phyloP scores from a whole-genome alignment of 2,888 invertebrate species.

The Ophion costatus region DNA sequence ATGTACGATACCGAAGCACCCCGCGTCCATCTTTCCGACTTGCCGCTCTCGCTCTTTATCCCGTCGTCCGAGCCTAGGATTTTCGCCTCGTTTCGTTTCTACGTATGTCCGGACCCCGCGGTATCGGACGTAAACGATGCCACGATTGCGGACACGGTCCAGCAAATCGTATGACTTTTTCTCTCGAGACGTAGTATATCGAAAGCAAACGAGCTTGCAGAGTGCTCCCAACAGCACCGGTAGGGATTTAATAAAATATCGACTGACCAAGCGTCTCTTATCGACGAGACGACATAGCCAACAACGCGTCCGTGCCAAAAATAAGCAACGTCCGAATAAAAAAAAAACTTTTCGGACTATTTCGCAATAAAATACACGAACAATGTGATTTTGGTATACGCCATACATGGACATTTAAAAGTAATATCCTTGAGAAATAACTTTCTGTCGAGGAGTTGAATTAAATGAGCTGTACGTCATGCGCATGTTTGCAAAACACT shows the following conservation, averaged over 20 bases:
- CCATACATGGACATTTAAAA: background rate
- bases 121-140: constrained; percentile 78
- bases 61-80: constrained; percentile 45
- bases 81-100: constrained; percentile 63
- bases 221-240: constrained; percentile 31
- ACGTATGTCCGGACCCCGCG: constrained; percentile 57
- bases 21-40: constrained; percentile 61
- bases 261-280: constrained; percentile 39
- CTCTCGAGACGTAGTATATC: constrained; percentile 68
- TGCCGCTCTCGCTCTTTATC: constrained; percentile 42
- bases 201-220: constrained; percentile 57
- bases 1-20: constrained; percentile 40
- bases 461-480: too few relatives aligned
- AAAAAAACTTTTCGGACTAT: background rate
- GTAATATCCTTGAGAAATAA: background rate
- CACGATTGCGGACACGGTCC: constrained; percentile 74
- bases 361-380: background rate
- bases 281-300: constrained; percentile 34
- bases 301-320: constrained; percentile 12
- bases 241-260: constrained; percentile 62
- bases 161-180: constrained; percentile 75
- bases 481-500: background rate
- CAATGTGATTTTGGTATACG: background rate
- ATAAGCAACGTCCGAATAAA: background rate
- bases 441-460: background rate